Conservation (phyloP, 2,888 invertebrate genomes). For the Aphodius sticticus region DNA sequence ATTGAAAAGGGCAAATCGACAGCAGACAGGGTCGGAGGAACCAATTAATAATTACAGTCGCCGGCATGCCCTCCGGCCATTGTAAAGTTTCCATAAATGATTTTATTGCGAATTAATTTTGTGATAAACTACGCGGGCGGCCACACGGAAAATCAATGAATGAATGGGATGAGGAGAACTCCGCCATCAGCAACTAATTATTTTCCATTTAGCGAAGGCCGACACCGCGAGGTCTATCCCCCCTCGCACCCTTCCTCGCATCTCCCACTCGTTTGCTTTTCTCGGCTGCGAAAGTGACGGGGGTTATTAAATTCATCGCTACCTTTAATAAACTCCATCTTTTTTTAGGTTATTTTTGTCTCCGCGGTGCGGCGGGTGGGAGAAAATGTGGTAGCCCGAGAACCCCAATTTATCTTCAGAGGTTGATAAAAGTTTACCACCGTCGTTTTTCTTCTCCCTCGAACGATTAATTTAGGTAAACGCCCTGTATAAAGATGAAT, state of each 20-base stretch:
- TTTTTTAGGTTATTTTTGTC: background rate
- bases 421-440: background rate
- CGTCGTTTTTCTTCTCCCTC: background rate
- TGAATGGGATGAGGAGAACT: background rate
- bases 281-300: background rate
- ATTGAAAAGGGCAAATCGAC: background rate
- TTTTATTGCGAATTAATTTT: constrained; percentile 4
- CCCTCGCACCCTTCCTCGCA: background rate
- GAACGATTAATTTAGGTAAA: background rate
- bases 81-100: constrained; percentile 4
- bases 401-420: background rate
- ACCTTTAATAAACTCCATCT: background rate
- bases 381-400: background rate
- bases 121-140: background rate
- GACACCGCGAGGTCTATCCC: background rate
- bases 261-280: background rate
- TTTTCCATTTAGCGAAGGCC: background rate
- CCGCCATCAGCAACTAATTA: constrained; percentile 4
- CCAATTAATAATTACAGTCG: background rate
- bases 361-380: background rate
- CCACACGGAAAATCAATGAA: background rate
- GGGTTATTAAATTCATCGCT: constrained; percentile 4
- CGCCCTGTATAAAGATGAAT: background rate
- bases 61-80: background rate
- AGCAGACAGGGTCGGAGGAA: background rate